Evolutionary conservation across 92 coral and sea anemone genomes (phyloP).

Genomic region (Zoanthus gigantus): DNA sequence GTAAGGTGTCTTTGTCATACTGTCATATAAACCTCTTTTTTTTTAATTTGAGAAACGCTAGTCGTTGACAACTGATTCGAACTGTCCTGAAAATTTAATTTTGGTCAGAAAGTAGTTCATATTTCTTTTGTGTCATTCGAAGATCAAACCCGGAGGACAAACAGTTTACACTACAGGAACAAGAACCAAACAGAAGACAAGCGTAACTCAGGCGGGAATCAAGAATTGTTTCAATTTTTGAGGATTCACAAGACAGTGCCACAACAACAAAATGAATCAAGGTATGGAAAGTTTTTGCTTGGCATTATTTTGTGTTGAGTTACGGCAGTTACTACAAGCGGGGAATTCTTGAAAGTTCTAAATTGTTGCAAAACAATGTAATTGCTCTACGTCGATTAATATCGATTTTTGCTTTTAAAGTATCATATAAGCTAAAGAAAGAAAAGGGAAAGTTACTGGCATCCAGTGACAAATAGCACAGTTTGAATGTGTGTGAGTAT

Average conservation of each 20-base stretch:
- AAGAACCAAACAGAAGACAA: not conserved
- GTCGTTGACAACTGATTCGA: not conserved
- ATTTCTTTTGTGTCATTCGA: slow-evolving; percentile 32
- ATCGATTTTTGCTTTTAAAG: not conserved
- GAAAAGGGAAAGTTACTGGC: not conserved
- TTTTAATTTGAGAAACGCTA: slow-evolving; percentile 1
- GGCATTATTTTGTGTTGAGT: not conserved
- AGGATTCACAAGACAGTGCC: not conserved
- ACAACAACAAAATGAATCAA: slow-evolving; percentile 33
- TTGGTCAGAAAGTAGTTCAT: not conserved
- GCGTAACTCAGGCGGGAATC: not conserved
- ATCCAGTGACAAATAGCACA: not conserved
- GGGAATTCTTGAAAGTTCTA: not conserved
- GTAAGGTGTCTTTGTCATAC: slow-evolving; percentile 3
- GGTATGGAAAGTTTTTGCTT: not conserved
- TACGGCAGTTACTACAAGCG: not conserved
- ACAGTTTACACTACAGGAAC: not conserved
- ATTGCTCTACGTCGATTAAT: not conserved
- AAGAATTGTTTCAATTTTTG: not conserved
- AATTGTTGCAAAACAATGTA: not conserved
- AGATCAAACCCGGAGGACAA: slow-evolving; percentile 14
- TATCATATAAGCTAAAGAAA: not conserved
- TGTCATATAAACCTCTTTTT: not conserved
- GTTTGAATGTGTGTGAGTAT: not conserved
- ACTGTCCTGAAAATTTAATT: not conserved